phyloP scores from a whole-genome alignment of 2,888 invertebrate genomes.

The Mycalesis mineus region DNA sequence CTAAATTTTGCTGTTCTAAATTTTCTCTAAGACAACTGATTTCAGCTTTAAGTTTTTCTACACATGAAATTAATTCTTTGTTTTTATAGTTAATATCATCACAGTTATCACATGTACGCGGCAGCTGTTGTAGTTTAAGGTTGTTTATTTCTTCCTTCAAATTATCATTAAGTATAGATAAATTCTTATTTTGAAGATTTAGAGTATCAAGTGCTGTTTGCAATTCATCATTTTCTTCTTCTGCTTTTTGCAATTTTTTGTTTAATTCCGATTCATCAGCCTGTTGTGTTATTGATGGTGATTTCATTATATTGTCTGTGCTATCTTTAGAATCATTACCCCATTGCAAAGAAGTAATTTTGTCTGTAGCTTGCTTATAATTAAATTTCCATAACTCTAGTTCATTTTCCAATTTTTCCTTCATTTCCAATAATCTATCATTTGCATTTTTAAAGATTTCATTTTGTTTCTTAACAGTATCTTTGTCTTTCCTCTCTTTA shows the following conservation, averaged over 20 bases:
- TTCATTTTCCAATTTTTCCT: conserved; percentile 88
- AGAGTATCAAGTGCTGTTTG: conserved; percentile 56
- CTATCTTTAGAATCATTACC: conserved; percentile 19
- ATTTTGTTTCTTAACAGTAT: conserved; percentile 82
- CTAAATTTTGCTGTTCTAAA: background rate
- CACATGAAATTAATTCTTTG: conserved; percentile 1
- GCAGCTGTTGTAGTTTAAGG: conserved; percentile 43
- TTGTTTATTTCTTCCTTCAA: conserved; percentile 28
- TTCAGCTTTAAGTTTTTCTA: conserved; percentile 4
- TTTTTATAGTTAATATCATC: conserved; percentile 57
- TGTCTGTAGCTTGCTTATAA: conserved; percentile 83
- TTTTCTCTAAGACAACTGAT: conserved; percentile 4
- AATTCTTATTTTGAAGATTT: conserved; percentile 43
- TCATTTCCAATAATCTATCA: conserved; percentile 87
- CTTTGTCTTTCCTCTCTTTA: conserved; percentile 82
- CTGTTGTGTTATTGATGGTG: conserved; percentile 22
- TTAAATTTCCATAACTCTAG: conserved; percentile 84
- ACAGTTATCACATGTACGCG: conserved; percentile 17
- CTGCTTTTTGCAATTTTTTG: conserved; percentile 59
- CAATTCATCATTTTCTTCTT: conserved; percentile 70
- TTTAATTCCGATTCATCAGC: conserved; percentile 40
- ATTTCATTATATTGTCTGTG: background rate
- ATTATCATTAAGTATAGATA: conserved; percentile 16
- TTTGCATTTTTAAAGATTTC: conserved; percentile 86
- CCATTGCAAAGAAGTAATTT: conserved; percentile 70